Percentiles rank a stretch among this genome's conserved stretches.
Evolutionary conservation across 1,140 invertebrate genomes (phyloP).

Genomic region (Drosophila cardini): DNA sequence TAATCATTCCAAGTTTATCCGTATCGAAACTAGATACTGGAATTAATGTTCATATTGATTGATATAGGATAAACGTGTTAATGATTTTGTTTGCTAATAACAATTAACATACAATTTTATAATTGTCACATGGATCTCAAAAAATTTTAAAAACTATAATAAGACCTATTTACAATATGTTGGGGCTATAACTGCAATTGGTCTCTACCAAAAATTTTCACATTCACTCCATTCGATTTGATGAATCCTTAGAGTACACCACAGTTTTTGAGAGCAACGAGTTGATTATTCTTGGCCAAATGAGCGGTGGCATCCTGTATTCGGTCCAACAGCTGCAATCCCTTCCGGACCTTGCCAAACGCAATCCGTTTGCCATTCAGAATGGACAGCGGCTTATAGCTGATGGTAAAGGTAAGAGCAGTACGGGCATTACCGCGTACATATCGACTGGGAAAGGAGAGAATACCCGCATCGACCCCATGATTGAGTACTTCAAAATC

Average conservation of each 20-base stretch:
- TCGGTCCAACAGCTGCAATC: constrained; percentile 54
- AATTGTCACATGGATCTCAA: neutral
- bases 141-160: constrained; percentile 9
- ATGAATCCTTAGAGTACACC: constrained; percentile 42
- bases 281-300: constrained; percentile 41
- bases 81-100: neutral
- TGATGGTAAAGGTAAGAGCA: constrained; percentile 65
- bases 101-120: constrained; percentile 33
- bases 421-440: constrained; percentile 48
- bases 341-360: constrained; percentile 71
- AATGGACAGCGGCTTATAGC: constrained; percentile 70
- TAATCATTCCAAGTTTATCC: too few relatives aligned
- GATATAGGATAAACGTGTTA: too few relatives aligned
- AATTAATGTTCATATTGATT: too few relatives aligned
- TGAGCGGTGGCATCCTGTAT: constrained; percentile 62
- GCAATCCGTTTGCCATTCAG: constrained; percentile 71
- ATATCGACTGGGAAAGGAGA: constrained; percentile 71
- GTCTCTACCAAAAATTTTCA: constrained; percentile 6
- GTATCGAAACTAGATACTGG: too few relatives aligned
- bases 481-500: constrained; percentile 76
- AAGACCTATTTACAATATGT: neutral
- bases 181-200: neutral
- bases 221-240: neutral
- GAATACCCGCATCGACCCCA: constrained; percentile 71
- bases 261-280: constrained; percentile 48